phyloP scores from a whole-genome alignment of 92 coral and sea anemone genomes.

The Ricordea florida region DNA sequence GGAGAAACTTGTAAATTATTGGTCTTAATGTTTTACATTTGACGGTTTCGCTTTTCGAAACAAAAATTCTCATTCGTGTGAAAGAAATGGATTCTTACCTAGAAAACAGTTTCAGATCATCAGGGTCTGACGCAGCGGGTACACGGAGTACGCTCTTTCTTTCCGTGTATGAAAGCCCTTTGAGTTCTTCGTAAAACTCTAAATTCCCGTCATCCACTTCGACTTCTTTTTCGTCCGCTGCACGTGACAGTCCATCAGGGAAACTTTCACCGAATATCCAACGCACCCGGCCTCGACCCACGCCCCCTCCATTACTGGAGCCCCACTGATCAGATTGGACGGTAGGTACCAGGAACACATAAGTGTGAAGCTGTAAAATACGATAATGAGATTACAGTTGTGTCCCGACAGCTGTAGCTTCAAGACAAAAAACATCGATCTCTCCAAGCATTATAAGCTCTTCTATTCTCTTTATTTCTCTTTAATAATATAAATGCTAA shows the following conservation, averaged over 20 bases:
- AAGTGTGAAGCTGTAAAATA: constrained; percentile 80
- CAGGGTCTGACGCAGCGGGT: constrained; percentile 77
- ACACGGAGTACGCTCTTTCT: constrained; percentile 67
- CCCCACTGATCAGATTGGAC: constrained; percentile 62
- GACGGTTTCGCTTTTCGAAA: background rate
- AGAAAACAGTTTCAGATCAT: constrained; percentile 85
- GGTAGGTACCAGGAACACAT: constrained; percentile 81
- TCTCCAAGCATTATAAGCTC: too few relatives aligned
- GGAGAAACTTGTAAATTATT: too few relatives aligned
- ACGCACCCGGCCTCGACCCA: constrained; percentile 60
- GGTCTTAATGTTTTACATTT: background rate
- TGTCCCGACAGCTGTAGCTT: too few relatives aligned
- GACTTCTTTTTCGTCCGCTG: constrained; percentile 37
- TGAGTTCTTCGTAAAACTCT: constrained; percentile 42
- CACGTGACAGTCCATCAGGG: constrained; percentile 43
- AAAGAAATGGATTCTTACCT: constrained; percentile 41
- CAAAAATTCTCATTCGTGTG: background rate
- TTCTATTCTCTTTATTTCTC: too few relatives aligned
- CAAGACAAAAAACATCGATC: too few relatives aligned
- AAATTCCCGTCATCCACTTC: constrained; percentile 34
- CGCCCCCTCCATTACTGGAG: constrained; percentile 6
- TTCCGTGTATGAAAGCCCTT: constrained; percentile 71
- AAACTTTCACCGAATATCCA: constrained; percentile 85
- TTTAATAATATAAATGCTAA: too few relatives aligned
- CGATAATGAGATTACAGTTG: background rate